A percentile compares a stretch with the other conserved stretches of the same genome.
Evolutionary conservation across 2,797 vertebrate genomes (phyloP).

Genomic region (Pangasius krempfi): DNA sequence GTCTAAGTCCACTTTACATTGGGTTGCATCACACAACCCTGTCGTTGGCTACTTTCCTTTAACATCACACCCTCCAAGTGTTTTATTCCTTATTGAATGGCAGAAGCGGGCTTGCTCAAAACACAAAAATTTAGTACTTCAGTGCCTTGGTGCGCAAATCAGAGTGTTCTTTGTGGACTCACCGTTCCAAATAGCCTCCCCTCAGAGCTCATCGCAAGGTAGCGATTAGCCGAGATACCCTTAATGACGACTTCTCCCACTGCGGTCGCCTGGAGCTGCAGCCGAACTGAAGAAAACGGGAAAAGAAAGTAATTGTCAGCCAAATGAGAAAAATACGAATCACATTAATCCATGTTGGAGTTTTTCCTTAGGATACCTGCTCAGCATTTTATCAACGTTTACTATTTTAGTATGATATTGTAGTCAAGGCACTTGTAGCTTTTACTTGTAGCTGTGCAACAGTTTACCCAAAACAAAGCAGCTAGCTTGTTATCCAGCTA

Average conservation of each 20-base stretch:
- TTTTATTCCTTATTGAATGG: neutral
- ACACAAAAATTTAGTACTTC: neutral
- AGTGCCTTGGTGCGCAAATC: neutral
- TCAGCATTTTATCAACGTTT: neutral
- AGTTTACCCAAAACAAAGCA: neutral
- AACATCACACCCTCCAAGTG: neutral
- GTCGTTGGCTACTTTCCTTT: neutral
- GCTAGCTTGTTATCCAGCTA: neutral
- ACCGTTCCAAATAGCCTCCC: constrained; percentile 89
- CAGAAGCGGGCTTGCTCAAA: neutral
- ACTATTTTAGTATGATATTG: neutral
- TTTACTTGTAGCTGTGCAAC: neutral
- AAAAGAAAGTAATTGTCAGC: neutral
- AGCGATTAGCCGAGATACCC: constrained; percentile 90
- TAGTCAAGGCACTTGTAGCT: neutral
- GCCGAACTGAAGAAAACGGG: constrained; percentile 79
- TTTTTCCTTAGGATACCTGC: neutral
- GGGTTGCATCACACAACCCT: neutral
- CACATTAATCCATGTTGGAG: too few relatives aligned
- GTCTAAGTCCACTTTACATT: neutral
- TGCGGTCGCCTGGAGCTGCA: constrained; percentile 93
- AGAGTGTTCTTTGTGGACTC: constrained; percentile 66
- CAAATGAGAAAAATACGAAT: neutral
- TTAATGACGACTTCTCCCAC: constrained; percentile 95
- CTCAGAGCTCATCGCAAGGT: constrained; percentile 95